Percentiles rank a stretch among this genome's conserved stretches.
Evolutionary conservation across 2,113 vertebrate species (phyloP).

Genomic region (Ondatra zibethicus): DNA sequence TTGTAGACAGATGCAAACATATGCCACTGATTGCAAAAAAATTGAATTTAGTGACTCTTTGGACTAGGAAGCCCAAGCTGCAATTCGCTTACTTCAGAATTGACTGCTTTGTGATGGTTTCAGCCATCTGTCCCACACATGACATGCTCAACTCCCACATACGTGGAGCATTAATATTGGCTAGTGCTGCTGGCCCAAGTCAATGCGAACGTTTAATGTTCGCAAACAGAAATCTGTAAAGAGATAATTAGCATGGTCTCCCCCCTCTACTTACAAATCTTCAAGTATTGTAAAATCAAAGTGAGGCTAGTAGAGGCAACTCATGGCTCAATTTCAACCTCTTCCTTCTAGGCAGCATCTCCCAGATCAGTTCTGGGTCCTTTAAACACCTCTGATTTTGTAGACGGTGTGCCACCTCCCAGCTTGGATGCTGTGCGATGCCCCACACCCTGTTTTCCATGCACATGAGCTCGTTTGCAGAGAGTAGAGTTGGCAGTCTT

Average conservation of each 20-base stretch:
- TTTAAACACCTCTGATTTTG: slow-evolving; percentile 84
- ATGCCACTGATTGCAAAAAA: slow-evolving; percentile 81
- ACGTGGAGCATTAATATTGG: slow-evolving; percentile 56
- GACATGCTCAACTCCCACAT: background rate
- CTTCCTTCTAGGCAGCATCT: slow-evolving; percentile 64
- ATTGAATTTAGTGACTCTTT: slow-evolving; percentile 82
- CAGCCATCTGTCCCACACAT: slow-evolving; percentile 82
- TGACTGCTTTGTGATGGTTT: slow-evolving; percentile 72
- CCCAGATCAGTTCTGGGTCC: slow-evolving; percentile 82
- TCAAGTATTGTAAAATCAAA: slow-evolving; percentile 66
- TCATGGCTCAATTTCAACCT: slow-evolving; percentile 55
- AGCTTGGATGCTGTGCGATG: slow-evolving; percentile 74
- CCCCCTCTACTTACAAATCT: background rate
- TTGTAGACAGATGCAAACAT: slow-evolving; percentile 82
- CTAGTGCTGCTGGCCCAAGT: slow-evolving; percentile 57
- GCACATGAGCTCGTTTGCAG: slow-evolving; percentile 87
- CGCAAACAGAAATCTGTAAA: slow-evolving; percentile 68
- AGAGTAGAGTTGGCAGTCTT: slow-evolving; percentile 88
- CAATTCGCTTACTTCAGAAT: slow-evolving; percentile 81
- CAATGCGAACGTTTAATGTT: slow-evolving; percentile 65
- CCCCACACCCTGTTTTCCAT: slow-evolving; percentile 84
- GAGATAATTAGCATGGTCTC: background rate
- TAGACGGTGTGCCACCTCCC: slow-evolving; percentile 79
- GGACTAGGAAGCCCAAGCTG: slow-evolving; percentile 73
- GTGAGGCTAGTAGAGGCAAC: background rate